A percentile compares a stretch with the other conserved stretches of the same genome.
phyloP scores from a whole-genome alignment of 37 sponge, comb jelly and placozoan genomes.

The Eunapius fragilis region DNA sequence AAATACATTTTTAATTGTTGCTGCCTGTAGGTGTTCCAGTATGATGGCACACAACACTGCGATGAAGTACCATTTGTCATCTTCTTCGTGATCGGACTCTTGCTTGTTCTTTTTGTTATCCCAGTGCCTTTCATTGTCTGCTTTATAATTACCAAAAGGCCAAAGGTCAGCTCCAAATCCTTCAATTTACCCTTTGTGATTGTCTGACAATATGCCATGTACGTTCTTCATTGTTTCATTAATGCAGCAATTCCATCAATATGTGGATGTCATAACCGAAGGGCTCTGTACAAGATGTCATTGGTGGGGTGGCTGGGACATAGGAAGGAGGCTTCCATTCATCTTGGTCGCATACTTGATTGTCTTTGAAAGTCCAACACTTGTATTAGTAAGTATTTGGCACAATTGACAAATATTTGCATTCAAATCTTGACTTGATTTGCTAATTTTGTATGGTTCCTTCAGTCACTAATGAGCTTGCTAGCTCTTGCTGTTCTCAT shows the following conservation, averaged over 20 bases:
- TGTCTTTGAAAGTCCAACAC: constrained; percentile 55
- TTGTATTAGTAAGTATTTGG: constrained; percentile 57
- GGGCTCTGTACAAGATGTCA: constrained; percentile 62
- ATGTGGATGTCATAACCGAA: constrained; percentile 74
- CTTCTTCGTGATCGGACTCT: constrained; percentile 45
- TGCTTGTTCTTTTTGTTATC: constrained; percentile 48
- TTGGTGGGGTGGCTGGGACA: constrained; percentile 85
- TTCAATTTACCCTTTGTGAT: too few relatives aligned
- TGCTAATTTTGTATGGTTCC: too few relatives aligned
- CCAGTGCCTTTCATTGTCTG: constrained; percentile 45
- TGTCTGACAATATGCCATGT: too few relatives aligned
- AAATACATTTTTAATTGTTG: too few relatives aligned
- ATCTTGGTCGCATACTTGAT: constrained; percentile 53
- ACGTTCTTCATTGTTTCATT: too few relatives aligned
- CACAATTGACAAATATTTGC: neutral
- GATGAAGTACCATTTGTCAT: constrained; percentile 35
- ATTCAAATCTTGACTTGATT: too few relatives aligned
- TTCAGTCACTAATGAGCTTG: constrained; percentile 64
- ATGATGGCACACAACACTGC: constrained; percentile 66
- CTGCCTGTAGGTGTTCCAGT: constrained; percentile 65
- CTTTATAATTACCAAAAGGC: constrained; percentile 52
- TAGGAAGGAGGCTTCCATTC: constrained; percentile 67
- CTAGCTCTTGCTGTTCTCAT: constrained; percentile 55
- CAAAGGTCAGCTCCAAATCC: constrained; percentile 30
- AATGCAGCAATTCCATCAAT: constrained; percentile 68